Percentiles rank a stretch among this genome's conserved stretches.
Evolutionary conservation across 1,140 invertebrate genomes (phyloP).

Genomic region (Sitophilus oryzae): DNA sequence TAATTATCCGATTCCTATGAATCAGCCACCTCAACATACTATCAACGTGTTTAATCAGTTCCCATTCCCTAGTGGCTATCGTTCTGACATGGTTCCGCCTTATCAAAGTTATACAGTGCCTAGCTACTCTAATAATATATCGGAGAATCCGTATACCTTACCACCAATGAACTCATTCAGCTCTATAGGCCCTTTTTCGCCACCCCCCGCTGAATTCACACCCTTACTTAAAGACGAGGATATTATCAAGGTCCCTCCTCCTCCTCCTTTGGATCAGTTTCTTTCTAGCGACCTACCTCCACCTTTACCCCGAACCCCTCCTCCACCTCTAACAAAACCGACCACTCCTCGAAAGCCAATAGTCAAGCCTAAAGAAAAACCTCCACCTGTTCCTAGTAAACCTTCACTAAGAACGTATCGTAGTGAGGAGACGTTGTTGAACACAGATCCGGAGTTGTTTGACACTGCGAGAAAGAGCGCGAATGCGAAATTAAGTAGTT

Average conservation of each 20-base stretch:
- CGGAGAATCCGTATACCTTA: background rate
- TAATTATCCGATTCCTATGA: background rate
- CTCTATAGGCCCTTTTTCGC: conserved; percentile 12
- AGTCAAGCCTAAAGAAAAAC: conserved; percentile 26
- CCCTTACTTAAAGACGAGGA: conserved; percentile 20
- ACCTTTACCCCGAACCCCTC: conserved; percentile 18
- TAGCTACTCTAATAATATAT: background rate
- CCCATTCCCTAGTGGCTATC: conserved; percentile 3
- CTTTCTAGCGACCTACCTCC: conserved; percentile 10
- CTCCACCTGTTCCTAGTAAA: conserved; percentile 40
- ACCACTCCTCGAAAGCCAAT: conserved; percentile 7
- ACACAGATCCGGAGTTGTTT: conserved; percentile 13
- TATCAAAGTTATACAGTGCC: background rate
- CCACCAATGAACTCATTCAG: conserved; percentile 1
- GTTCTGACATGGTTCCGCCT: background rate
- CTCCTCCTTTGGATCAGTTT: conserved; percentile 21
- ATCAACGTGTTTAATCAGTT: conserved; percentile 19
- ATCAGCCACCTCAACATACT: conserved; percentile 4
- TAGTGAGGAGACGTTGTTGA: conserved; percentile 25
- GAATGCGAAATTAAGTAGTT: background rate
- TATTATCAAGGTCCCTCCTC: conserved; percentile 24
- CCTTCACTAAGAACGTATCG: conserved; percentile 20
- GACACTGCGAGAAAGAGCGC: conserved; percentile 9
- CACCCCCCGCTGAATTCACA: conserved; percentile 12
- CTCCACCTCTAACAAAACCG: conserved; percentile 6